Conservation (phyloP, 2,113 vertebrate genomes). For the Lipotes vexillifer region DNA sequence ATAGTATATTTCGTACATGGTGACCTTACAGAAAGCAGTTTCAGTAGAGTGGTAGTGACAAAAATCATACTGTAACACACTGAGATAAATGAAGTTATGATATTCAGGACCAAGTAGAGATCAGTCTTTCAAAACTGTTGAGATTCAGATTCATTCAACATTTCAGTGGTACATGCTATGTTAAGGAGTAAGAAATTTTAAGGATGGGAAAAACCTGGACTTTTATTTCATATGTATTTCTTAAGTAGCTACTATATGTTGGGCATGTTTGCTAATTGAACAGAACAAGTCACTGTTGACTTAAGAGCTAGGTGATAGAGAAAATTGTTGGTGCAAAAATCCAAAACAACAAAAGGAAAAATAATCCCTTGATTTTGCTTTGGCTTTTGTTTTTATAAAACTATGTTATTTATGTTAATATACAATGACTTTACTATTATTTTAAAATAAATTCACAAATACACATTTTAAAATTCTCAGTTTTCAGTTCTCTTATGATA, state of each 20-base stretch:
- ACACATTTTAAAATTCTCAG: background rate
- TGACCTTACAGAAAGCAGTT: background rate
- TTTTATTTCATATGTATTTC: background rate
- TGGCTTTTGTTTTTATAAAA: background rate
- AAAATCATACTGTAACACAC: background rate
- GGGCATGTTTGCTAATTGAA: background rate
- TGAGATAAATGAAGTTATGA: background rate
- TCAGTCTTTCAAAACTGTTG: background rate
- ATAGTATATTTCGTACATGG: background rate
- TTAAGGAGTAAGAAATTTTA: background rate
- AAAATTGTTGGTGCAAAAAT: background rate
- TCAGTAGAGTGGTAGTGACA: background rate
- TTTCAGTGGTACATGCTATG: background rate
- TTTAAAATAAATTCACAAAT: background rate
- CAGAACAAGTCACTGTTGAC: background rate
- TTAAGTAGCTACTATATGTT: background rate
- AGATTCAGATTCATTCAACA: background rate
- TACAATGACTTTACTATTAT: background rate
- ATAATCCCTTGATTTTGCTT: background rate
- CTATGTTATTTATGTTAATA: background rate
- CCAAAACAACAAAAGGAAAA: background rate
- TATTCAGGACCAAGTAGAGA: background rate
- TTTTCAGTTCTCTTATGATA: background rate
- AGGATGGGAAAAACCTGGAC: background rate
- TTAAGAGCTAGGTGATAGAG: background rate